A percentile compares a stretch with the other conserved stretches of the same genome.
These are phyloP conservation scores for Lycaon pictus DNA, from an alignment of 2,113 vertebrate genomes.

Conservation along the genomic window DNA sequence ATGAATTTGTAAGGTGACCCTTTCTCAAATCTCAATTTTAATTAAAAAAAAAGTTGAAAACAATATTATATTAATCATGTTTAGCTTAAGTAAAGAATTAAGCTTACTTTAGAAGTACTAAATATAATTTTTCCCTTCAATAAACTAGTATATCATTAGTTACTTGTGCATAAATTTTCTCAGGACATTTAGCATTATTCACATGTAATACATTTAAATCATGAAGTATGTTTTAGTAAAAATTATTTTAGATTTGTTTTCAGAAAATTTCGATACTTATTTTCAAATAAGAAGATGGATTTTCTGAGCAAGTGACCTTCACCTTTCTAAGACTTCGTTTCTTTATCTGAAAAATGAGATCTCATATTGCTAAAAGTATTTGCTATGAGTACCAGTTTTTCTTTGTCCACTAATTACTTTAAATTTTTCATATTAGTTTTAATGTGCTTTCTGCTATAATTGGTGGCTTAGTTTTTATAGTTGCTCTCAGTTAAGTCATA, in stretches of 20 bases:
- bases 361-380: not conserved
- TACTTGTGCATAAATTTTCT: not conserved
- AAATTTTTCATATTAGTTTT: not conserved
- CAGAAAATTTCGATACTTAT: not conserved
- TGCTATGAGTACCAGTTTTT: not conserved
- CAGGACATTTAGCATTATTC: not conserved
- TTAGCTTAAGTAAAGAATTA: not conserved
- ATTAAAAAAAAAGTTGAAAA: not conserved
- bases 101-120: not conserved
- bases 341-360: not conserved
- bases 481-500: not conserved
- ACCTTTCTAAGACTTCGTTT: not conserved
- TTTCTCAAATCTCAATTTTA: not conserved
- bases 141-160: not conserved
- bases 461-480: not conserved
- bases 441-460: not conserved
- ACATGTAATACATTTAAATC: not conserved
- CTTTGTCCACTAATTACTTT: not conserved
- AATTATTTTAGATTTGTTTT: constrained; percentile 10
- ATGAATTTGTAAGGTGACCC: not conserved
- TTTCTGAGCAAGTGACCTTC: not conserved
- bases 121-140: not conserved
- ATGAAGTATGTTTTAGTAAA: not conserved
- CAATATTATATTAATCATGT: not conserved
- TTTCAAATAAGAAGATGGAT: not conserved